A percentile compares a stretch with the other conserved stretches of the same genome.
Evolutionary conservation across 2,113 vertebrate species (phyloP).

Genomic region (Boleophthalmus pectinirostris): DNA sequence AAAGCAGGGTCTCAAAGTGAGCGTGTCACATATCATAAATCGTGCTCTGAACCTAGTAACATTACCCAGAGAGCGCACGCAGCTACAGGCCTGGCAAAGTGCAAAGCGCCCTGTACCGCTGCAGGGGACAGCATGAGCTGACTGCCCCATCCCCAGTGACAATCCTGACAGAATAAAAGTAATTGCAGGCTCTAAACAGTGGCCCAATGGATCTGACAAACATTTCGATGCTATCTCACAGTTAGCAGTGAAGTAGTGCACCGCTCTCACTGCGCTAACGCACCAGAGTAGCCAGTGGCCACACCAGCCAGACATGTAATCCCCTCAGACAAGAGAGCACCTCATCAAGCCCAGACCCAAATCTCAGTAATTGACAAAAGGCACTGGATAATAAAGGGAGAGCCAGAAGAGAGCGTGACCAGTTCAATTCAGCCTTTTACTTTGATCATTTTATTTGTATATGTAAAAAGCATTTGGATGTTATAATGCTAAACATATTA

Average conservation of each 20-base stretch:
- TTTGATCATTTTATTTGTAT: not conserved
- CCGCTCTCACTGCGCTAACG: constrained; percentile 50
- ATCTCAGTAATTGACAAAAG: constrained; percentile 81
- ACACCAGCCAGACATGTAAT: constrained; percentile 77
- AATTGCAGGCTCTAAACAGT: constrained; percentile 68
- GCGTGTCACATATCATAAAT: constrained; percentile 25
- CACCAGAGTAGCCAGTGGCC: constrained; percentile 72
- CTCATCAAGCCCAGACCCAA: constrained; percentile 75
- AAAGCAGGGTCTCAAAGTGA: not conserved
- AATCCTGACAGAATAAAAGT: constrained; percentile 78
- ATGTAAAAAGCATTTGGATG: not conserved
- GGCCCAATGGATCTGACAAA: constrained; percentile 77
- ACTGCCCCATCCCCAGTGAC: constrained; percentile 74
- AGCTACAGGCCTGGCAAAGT: constrained; percentile 44
- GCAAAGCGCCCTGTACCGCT: constrained; percentile 57
- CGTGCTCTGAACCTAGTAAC: constrained; percentile 26
- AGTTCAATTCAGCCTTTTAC: not conserved
- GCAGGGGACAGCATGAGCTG: constrained; percentile 66
- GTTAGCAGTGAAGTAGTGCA: constrained; percentile 70
- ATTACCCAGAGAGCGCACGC: constrained; percentile 32
- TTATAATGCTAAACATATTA: not conserved
- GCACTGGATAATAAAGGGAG: constrained; percentile 60
- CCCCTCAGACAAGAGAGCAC: constrained; percentile 71
- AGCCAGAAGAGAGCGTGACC: not conserved
- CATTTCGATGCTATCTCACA: constrained; percentile 80